Evolutionary conservation across 1,140 invertebrate genomes (phyloP), one percentile per base, ranked within the genome.

Genomic region (Melitaea cinxia): DNA sequence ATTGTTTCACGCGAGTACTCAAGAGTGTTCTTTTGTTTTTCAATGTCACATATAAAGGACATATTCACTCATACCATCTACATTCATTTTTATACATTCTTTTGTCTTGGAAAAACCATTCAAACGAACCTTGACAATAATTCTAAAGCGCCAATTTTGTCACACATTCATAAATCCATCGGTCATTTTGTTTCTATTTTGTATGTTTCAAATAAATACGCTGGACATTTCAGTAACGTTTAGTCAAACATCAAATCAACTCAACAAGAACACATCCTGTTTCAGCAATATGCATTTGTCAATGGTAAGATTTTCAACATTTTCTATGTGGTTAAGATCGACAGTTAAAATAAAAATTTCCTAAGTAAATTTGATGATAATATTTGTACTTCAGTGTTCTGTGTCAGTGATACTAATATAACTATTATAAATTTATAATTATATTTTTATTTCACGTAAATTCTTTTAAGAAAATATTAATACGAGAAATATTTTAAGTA

Each of bases 31-130:
- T 39, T 61, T 67, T 67, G 65, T 67, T 17, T 56, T 30, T 33
- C 35, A 61, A 61, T 57, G 65, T 61, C 52, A 23, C 21, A 50
- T n/a, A 24, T 26, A 33, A 56, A 67, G 53, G 53, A 21, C 30
- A 30, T 3, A 49, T 15, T 1, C n/a, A n/a, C n/a, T n/a, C 26
- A 53, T 49, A 67, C 56, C 61, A 23, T 10, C 23, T 50, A 28
- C 59, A 39, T 39, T 55, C 47, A 47, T 26, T 30, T 83, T 85
- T 80, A 84, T 80, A 73, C 53, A 84, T 83, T 88, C 85, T 85
- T 83, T 88, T 88, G 85, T 88, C 76, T 78, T 58, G 42, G 23
- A 60, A 56, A 63, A 83, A 66, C 75, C 72, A 82, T 88, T 84
- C 66, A 77, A 63, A 47, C 58, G 69, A 68, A 47, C 81, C 80